A percentile compares a stretch with the other conserved stretches of the same genome.
phyloP scores from a whole-genome alignment of 2,888 invertebrate genomes.

The Hydriomena furcata region DNA sequence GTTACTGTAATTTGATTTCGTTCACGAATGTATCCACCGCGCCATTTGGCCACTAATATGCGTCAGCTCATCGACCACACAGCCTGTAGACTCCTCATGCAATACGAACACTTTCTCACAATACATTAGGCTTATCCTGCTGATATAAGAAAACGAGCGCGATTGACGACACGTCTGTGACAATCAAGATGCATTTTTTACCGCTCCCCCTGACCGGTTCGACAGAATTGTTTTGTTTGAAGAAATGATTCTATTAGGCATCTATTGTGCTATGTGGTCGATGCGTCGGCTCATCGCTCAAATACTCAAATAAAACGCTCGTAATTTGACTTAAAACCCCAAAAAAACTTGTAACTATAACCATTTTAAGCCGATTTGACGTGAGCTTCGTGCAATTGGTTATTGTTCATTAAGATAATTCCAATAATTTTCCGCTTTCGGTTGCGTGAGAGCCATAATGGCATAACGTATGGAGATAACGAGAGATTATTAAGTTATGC shows the following conservation, averaged over 20 bases:
- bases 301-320: conserved; percentile 63
- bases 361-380: conserved; percentile 65
- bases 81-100: too few relatives aligned
- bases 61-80: conserved; percentile 61
- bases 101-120: too few relatives aligned
- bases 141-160: too few relatives aligned
- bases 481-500: conserved; percentile 53
- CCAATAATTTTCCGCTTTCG: conserved; percentile 45
- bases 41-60: conserved; percentile 63
- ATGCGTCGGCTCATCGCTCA: conserved; percentile 63
- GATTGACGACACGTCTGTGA: too few relatives aligned
- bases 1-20: conserved; percentile 79
- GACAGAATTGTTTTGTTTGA: too few relatives aligned
- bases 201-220: too few relatives aligned
- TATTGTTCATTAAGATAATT: conserved; percentile 78
- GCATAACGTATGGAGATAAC: conserved; percentile 53
- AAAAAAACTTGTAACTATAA: conserved; percentile 52
- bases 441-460: conserved; percentile 51
- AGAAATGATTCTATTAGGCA: too few relatives aligned
- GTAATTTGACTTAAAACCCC: conserved; percentile 62
- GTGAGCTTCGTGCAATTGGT: conserved; percentile 77
- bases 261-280: too few relatives aligned
- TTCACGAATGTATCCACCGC: conserved; percentile 65
- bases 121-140: too few relatives aligned
- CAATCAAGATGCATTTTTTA: too few relatives aligned